A percentile compares a stretch with the other conserved stretches of the same genome.
These are phyloP conservation scores for Ambastaia sidthimunki DNA, from an alignment of 2,797 vertebrate species.

Conservation along the genomic window DNA sequence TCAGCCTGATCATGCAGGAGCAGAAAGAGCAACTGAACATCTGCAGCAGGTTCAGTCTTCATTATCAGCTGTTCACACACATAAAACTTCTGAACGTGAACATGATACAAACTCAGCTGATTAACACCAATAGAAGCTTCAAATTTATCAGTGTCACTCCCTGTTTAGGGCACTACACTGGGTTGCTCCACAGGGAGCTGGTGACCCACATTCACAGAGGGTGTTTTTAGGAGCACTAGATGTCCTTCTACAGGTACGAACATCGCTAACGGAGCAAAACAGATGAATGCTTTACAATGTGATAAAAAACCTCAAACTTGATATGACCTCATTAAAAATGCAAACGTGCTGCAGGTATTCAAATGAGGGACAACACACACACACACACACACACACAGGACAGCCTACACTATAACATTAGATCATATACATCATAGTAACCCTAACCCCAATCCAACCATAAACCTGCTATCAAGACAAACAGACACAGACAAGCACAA, in stretches of 20 bases:
- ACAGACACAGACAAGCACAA: too few relatives aligned
- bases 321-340: constrained; percentile 63
- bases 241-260: constrained; percentile 13
- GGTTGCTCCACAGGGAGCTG: constrained; percentile 22
- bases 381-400: too few relatives aligned
- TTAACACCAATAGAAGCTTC: constrained; percentile 37
- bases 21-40: too few relatives aligned
- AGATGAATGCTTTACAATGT: constrained; percentile 51
- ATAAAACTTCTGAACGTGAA: background rate
- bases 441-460: too few relatives aligned
- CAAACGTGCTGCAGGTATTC: constrained; percentile 38
- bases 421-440: too few relatives aligned
- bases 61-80: background rate
- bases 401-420: too few relatives aligned
- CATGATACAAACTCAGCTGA: background rate
- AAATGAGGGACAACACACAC: too few relatives aligned
- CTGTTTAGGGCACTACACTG: constrained; percentile 9
- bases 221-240: background rate
- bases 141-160: constrained; percentile 43
- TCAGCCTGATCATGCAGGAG: too few relatives aligned
- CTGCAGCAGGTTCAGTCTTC: too few relatives aligned
- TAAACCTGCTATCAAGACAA: too few relatives aligned
- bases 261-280: constrained; percentile 1
- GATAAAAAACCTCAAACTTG: constrained; percentile 25
- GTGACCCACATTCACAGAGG: constrained; percentile 45